These are phyloP conservation scores for Aphidoletes aphidimyza DNA, from an alignment of 2,888 invertebrate species.

Conservation along the genomic window DNA sequence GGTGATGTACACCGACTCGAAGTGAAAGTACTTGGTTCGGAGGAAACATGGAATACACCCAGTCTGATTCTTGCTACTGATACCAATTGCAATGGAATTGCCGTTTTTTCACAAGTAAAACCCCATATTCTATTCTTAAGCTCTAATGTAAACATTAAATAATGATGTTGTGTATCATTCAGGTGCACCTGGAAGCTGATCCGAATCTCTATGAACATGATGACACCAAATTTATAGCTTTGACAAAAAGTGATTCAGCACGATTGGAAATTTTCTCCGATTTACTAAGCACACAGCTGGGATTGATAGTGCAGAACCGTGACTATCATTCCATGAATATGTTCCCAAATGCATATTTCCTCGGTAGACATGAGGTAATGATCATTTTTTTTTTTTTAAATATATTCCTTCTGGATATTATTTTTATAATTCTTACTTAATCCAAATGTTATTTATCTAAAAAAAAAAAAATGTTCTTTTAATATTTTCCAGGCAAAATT, in stretches of 20 bases:
- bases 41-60: conserved; percentile 89
- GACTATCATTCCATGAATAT: conserved; percentile 68
- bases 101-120: conserved; percentile 81
- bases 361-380: conserved; percentile 82
- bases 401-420: not conserved
- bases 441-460: too few relatives aligned
- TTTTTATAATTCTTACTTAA: not conserved
- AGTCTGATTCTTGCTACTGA: conserved; percentile 79
- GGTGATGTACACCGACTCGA: conserved; percentile 75
- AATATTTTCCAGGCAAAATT: conserved; percentile 73
- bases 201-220: conserved; percentile 75
- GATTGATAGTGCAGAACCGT: conserved; percentile 60
- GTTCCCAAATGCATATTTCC: conserved; percentile 71
- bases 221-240: conserved; percentile 70
- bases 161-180: conserved; percentile 59
- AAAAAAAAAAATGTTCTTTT: not conserved
- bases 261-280: conserved; percentile 82
- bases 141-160: not conserved
- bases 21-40: conserved; percentile 81
- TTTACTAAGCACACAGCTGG: conserved; percentile 76
- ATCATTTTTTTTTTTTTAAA: not conserved
- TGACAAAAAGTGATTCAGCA: conserved; percentile 75
- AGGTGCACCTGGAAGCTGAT: conserved; percentile 86
- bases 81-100: conserved; percentile 74
- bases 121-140: not conserved